These are phyloP conservation scores for Darevskia mixta DNA, from an alignment of 2,797 vertebrate species.

Conservation along the genomic window DNA sequence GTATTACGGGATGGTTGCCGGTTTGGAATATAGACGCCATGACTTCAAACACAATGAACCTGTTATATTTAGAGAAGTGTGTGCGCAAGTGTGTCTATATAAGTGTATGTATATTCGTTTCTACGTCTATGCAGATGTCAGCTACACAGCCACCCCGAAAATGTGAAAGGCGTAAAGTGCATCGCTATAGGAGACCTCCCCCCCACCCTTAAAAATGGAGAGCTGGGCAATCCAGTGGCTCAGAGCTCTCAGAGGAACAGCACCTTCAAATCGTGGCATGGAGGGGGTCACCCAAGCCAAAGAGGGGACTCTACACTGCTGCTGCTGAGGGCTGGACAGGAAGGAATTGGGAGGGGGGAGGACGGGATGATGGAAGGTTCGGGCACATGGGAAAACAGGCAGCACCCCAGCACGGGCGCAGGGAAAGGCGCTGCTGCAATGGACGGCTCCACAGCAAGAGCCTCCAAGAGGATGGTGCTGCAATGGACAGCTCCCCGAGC, in stretches of 20 bases:
- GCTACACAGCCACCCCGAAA: conserved; percentile 27
- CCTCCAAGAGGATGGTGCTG: conserved; percentile 58
- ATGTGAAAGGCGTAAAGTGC: conserved; percentile 64
- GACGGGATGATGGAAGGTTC: conserved; percentile 5
- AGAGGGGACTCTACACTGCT: conserved; percentile 44
- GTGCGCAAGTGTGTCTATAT: neutral
- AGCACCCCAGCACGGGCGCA: conserved; percentile 46
- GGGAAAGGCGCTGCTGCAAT: conserved; percentile 85
- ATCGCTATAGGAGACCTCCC: conserved; percentile 33
- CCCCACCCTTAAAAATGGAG: neutral
- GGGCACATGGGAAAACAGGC: conserved; percentile 34
- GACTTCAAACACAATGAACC: conserved; percentile 20
- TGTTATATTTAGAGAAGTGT: conserved; percentile 2
- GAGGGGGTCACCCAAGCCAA: neutral
- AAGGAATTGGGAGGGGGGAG: conserved; percentile 45
- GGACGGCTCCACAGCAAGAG: conserved; percentile 86
- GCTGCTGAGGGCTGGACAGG: conserved; percentile 33
- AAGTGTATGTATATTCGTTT: neutral
- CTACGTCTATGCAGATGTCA: neutral
- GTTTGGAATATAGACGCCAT: conserved; percentile 32
- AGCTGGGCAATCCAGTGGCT: conserved; percentile 15
- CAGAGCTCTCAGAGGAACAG: conserved; percentile 13
- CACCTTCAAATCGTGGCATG: conserved; percentile 19
- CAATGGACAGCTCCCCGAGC: conserved; percentile 30
- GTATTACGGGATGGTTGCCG: conserved; percentile 60